phyloP scores from a whole-genome alignment of 2,888 invertebrate species.

The Campopleginae sp. region DNA sequence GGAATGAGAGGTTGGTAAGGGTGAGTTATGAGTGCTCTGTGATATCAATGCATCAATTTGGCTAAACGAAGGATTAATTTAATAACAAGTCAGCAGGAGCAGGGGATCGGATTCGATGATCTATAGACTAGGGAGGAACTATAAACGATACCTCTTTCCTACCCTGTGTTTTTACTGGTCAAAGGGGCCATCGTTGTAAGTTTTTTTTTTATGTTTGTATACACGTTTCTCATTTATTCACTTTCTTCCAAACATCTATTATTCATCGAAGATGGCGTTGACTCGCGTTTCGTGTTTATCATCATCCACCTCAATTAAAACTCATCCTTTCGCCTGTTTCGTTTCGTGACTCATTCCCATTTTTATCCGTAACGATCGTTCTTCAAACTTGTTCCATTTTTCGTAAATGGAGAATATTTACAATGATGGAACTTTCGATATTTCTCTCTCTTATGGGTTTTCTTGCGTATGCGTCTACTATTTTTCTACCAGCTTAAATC shows the following conservation, averaged over 20 bases:
- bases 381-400: background rate
- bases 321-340: background rate
- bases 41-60: slow-evolving; percentile 84
- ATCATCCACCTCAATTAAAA: background rate
- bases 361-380: background rate
- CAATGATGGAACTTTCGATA: background rate
- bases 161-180: slow-evolving; percentile 21
- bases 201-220: slow-evolving; percentile 6
- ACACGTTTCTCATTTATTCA: slow-evolving; percentile 21
- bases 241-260: slow-evolving; percentile 8
- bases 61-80: slow-evolving; percentile 85
- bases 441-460: background rate
- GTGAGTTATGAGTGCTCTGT: slow-evolving; percentile 84
- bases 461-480: background rate
- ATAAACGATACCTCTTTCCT: slow-evolving; percentile 67
- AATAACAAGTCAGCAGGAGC: slow-evolving; percentile 82
- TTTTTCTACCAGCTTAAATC: too few species aligned
- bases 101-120: slow-evolving; percentile 76
- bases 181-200: slow-evolving; percentile 6
- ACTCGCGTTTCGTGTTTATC: background rate
- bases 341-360: background rate
- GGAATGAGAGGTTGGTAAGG: slow-evolving; percentile 73
- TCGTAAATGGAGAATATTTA: background rate
- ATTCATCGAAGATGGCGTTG: background rate
- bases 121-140: slow-evolving; percentile 77